Percentiles rank a stretch among this genome's conserved stretches.
Evolutionary conservation across 2,113 vertebrate species (phyloP).

Genomic region (Petromus typicus): DNA sequence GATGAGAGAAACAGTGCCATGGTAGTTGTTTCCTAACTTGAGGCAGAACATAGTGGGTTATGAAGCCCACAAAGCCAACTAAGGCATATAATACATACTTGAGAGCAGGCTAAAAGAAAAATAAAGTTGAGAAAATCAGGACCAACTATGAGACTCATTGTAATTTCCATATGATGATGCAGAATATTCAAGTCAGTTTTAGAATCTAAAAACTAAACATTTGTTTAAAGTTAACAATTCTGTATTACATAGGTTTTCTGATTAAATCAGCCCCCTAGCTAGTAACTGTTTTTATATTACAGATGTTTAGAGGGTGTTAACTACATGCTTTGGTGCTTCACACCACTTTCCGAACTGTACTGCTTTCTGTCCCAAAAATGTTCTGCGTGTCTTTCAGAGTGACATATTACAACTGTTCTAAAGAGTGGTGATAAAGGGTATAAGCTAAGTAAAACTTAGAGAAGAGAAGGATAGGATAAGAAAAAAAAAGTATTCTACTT

Average conservation of each 20-base stretch:
- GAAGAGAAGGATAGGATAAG: background rate
- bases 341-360: background rate
- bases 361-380: background rate
- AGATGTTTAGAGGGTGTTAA: background rate
- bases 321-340: constrained; percentile 15
- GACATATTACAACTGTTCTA: constrained; percentile 2
- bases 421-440: background rate
- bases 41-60: constrained; percentile 97
- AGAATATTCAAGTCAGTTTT: constrained; percentile 1
- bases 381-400: background rate
- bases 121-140: constrained; percentile 56
- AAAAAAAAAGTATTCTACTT: background rate
- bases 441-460: background rate
- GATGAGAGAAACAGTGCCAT: constrained; percentile 98
- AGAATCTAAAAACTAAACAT: constrained; percentile 45
- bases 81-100: constrained; percentile 96
- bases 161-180: background rate
- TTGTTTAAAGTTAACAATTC: background rate
- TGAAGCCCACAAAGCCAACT: constrained; percentile 93
- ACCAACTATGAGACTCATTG: background rate
- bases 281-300: background rate
- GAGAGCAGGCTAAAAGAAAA: constrained; percentile 92
- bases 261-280: background rate
- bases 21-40: constrained; percentile 98
- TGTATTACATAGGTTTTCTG: background rate